phyloP scores from a whole-genome alignment of 2,888 invertebrate genomes.

The Sabellastarte sp. region DNA sequence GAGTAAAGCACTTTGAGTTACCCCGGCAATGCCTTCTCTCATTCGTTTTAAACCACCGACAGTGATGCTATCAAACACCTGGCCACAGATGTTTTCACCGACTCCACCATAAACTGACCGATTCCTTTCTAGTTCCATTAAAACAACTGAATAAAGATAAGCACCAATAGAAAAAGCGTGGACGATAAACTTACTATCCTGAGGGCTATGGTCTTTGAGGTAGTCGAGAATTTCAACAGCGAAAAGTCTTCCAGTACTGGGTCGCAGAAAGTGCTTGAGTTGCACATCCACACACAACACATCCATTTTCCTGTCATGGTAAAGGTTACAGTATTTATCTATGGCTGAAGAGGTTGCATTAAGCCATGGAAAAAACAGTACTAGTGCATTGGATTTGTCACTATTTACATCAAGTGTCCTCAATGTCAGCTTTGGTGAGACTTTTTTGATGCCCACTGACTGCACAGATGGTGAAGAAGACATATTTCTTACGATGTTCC shows the following conservation, averaged over 20 bases:
- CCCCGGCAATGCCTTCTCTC: neutral
- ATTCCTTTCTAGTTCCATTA: conserved; percentile 1
- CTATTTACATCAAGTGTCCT: too few species aligned
- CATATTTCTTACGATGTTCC: too few species aligned
- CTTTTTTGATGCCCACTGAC: too few species aligned
- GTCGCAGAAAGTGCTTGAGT: neutral
- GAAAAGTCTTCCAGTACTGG: neutral
- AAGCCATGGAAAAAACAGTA: neutral
- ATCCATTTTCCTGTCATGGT: neutral
- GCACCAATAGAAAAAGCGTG: conserved; percentile 2
- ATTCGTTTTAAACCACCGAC: neutral
- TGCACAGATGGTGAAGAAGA: too few species aligned
- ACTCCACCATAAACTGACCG: neutral
- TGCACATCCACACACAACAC: neutral
- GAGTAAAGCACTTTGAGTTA: neutral
- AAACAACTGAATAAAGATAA: neutral
- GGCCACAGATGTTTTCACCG: neutral
- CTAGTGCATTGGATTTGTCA: too few species aligned
- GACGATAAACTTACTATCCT: too few species aligned
- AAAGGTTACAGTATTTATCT: neutral
- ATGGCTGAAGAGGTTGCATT: neutral
- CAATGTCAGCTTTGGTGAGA: too few species aligned
- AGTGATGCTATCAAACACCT: neutral
- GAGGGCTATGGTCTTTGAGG: neutral
- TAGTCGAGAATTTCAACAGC: neutral